Percentiles rank a stretch among this genome's conserved stretches.
Conservation (phyloP, 2,888 invertebrate species). For the Heterodera filipjevi region DNA sequence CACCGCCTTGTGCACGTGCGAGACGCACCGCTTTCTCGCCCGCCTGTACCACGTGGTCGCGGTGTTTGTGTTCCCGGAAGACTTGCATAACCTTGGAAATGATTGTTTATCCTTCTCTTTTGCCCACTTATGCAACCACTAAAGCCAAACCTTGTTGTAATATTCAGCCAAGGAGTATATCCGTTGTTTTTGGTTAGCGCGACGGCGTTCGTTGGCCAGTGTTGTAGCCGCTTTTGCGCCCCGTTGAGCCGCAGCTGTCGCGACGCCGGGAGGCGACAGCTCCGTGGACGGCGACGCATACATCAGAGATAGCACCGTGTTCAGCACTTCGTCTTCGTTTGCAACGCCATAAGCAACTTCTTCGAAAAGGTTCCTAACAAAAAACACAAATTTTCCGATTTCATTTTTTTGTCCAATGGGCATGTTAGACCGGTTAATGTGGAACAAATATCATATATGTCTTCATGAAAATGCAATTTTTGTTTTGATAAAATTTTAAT, state of each 20-base stretch:
- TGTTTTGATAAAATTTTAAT: too few species aligned
- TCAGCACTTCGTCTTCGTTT: conserved; percentile 45
- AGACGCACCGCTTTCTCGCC: conserved; percentile 39
- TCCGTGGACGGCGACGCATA: conserved; percentile 36
- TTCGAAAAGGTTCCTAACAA: conserved; percentile 40
- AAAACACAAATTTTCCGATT: background rate
- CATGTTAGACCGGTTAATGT: too few species aligned
- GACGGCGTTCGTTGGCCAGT: background rate
- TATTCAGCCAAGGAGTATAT: conserved; percentile 28
- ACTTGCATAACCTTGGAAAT: conserved; percentile 42
- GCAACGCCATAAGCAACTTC: conserved; percentile 44
- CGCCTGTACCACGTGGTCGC: conserved; percentile 47
- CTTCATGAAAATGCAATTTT: too few species aligned
- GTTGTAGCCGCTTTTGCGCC: background rate
- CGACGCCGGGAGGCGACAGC: background rate
- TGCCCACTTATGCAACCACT: too few species aligned
- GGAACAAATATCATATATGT: too few species aligned
- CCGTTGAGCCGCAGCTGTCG: background rate
- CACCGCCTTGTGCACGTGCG: background rate
- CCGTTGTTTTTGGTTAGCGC: background rate
- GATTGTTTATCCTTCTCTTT: too few species aligned
- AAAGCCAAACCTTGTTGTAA: conserved; percentile 25
- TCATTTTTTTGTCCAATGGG: too few species aligned
- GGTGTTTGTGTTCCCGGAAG: conserved; percentile 48
- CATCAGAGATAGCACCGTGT: conserved; percentile 44